Conservation (phyloP, 2,888 invertebrate genomes). For the Falcaria lacertinaria region DNA sequence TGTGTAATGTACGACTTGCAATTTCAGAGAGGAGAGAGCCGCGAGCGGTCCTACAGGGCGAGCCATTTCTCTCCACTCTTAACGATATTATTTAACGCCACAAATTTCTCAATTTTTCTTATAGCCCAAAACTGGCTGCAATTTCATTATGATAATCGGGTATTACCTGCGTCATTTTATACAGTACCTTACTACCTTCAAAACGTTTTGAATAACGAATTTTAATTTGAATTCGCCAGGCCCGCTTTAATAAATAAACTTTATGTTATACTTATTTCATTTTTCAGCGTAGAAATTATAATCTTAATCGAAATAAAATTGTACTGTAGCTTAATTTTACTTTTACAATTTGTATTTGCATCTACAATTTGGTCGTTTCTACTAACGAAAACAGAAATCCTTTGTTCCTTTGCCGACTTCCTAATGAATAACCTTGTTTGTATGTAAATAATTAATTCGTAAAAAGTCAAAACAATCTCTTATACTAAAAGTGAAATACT, state of each 20-base stretch:
- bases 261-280: conserved; percentile 7
- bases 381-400: not conserved
- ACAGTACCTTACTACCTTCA: conserved; percentile 32
- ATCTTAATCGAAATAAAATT: not conserved
- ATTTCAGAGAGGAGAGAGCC: conserved; percentile 61
- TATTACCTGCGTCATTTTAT: conserved; percentile 50
- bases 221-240: conserved; percentile 23
- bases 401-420: not conserved
- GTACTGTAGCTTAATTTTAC: not conserved
- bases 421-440: not conserved
- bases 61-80: conserved; percentile 69
- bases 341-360: not conserved
- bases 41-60: conserved; percentile 55
- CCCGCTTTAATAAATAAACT: conserved; percentile 23
- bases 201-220: conserved; percentile 38
- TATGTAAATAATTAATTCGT: not conserved
- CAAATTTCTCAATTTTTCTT: conserved; percentile 74
- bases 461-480: not conserved
- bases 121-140: conserved; percentile 55
- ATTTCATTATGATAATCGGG: conserved; percentile 77
- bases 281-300: not conserved
- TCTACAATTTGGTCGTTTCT: not conserved
- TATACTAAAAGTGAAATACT: not conserved
- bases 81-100: conserved; percentile 77
- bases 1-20: conserved; percentile 77